A percentile compares a stretch with the other conserved stretches of the same genome.
Conservation (phyloP, 2,797 vertebrate species). For the Hephaestus fuliginosus region DNA sequence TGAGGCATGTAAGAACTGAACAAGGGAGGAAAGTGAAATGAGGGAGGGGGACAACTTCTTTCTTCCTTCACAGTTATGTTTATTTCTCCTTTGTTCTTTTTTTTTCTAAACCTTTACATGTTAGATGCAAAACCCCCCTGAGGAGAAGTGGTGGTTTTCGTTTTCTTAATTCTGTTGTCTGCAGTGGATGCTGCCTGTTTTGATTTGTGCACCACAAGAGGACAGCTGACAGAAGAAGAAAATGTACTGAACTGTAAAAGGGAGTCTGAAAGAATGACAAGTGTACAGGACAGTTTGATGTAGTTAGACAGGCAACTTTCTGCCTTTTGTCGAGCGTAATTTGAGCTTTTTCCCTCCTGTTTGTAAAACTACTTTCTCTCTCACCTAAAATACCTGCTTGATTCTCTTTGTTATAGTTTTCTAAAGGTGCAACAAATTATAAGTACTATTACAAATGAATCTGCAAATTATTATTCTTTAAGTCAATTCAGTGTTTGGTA, state of each 20-base stretch:
- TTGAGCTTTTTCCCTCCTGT: neutral
- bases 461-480: too few relatives aligned
- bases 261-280: neutral
- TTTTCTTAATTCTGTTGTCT: slow-evolving; percentile 3
- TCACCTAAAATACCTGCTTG: neutral
- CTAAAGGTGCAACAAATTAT: neutral
- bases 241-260: slow-evolving; percentile 27
- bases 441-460: neutral
- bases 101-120: slow-evolving; percentile 23
- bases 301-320: neutral
- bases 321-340: neutral
- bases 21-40: slow-evolving; percentile 20
- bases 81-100: slow-evolving; percentile 27
- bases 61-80: slow-evolving; percentile 26
- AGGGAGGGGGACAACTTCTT: slow-evolving; percentile 24
- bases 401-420: neutral
- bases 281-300: neutral
- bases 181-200: slow-evolving; percentile 32
- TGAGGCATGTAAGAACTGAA: slow-evolving; percentile 39
- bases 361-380: slow-evolving; percentile 5
- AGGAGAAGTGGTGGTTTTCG: slow-evolving; percentile 31
- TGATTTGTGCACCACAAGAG: slow-evolving; percentile 39
- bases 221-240: slow-evolving; percentile 34
- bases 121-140: slow-evolving; percentile 6
- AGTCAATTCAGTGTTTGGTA: too few relatives aligned